Percentiles rank a stretch among this genome's conserved stretches.
Conservation (phyloP, 2,797 vertebrate genomes). For the Sebastes nivosus region DNA sequence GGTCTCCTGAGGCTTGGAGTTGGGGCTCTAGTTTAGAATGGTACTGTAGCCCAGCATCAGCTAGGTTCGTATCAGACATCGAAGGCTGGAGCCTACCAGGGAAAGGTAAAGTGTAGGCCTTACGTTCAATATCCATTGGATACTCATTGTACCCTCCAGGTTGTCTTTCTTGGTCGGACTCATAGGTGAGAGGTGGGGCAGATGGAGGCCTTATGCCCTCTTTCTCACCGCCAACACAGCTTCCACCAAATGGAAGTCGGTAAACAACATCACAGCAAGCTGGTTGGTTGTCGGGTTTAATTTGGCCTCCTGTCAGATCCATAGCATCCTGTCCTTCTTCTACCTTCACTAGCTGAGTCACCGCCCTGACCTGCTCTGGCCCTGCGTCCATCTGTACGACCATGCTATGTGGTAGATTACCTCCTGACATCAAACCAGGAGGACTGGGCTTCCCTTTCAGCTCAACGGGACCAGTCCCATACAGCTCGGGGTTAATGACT, state of each 20-base stretch:
- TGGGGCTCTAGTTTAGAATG: constrained; percentile 87
- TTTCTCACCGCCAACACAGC: constrained; percentile 89
- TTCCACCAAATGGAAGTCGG: constrained; percentile 93
- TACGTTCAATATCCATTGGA: constrained; percentile 82
- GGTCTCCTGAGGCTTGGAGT: constrained; percentile 84
- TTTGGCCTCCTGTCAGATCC: constrained; percentile 89
- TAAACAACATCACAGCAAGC: constrained; percentile 98
- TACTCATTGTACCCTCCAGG: constrained; percentile 85
- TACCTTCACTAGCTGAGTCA: constrained; percentile 91
- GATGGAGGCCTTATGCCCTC: constrained; percentile 79
- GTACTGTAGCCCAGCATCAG: constrained; percentile 89
- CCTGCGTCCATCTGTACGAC: constrained; percentile 92
- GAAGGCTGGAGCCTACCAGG: constrained; percentile 93
- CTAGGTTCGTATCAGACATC: constrained; percentile 97
- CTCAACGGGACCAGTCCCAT: constrained; percentile 85
- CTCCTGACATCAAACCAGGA: constrained; percentile 78
- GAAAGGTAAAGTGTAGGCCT: constrained; percentile 87
- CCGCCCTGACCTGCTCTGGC: constrained; percentile 76
- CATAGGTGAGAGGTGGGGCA: constrained; percentile 82
- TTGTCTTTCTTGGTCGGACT: constrained; percentile 84
- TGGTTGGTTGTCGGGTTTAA: constrained; percentile 92
- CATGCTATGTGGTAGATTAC: constrained; percentile 88
- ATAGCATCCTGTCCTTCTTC: constrained; percentile 87
- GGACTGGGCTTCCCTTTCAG: constrained; percentile 85
- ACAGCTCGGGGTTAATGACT: constrained; percentile 77